phyloP scores from a whole-genome alignment of 1,140 invertebrate species.

The Dreissena rostriformis region DNA sequence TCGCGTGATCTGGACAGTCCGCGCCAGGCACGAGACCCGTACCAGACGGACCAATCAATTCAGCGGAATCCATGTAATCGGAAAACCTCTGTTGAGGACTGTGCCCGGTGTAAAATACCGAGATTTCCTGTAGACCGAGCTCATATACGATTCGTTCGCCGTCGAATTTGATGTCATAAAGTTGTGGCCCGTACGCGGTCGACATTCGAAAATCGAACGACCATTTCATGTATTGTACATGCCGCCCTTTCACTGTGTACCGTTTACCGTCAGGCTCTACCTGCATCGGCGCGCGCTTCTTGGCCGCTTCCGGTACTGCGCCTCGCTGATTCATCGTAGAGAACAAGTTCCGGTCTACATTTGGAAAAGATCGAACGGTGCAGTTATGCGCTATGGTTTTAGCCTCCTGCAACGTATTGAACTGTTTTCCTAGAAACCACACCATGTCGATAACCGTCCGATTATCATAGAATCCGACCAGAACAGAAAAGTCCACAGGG shows the following conservation, averaged over 20 bases:
- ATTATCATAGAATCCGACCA: conserved; percentile 54
- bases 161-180: conserved; percentile 65
- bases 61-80: conserved; percentile 69
- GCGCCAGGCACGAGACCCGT: conserved; percentile 67
- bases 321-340: conserved; percentile 34
- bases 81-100: conserved; percentile 61
- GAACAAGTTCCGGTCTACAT: conserved; percentile 1
- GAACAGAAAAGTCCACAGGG: conserved; percentile 67
- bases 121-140: conserved; percentile 72
- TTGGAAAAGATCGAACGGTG: conserved; percentile 35
- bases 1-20: conserved; percentile 74
- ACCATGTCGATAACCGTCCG: conserved; percentile 58
- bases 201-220: conserved; percentile 67
- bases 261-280: conserved; percentile 63
- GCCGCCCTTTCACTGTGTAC: conserved; percentile 60
- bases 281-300: conserved; percentile 46
- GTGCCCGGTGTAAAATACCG: conserved; percentile 66
- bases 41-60: conserved; percentile 61
- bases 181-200: conserved; percentile 58
- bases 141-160: conserved; percentile 70
- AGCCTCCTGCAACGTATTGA: conserved; percentile 46
- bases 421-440: conserved; percentile 64
- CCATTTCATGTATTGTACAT: conserved; percentile 68
- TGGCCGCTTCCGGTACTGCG: conserved; percentile 22
- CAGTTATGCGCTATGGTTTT: conserved; percentile 47